Conservation (phyloP, 2,888 invertebrate genomes). For the Penaeus monodon region DNA sequence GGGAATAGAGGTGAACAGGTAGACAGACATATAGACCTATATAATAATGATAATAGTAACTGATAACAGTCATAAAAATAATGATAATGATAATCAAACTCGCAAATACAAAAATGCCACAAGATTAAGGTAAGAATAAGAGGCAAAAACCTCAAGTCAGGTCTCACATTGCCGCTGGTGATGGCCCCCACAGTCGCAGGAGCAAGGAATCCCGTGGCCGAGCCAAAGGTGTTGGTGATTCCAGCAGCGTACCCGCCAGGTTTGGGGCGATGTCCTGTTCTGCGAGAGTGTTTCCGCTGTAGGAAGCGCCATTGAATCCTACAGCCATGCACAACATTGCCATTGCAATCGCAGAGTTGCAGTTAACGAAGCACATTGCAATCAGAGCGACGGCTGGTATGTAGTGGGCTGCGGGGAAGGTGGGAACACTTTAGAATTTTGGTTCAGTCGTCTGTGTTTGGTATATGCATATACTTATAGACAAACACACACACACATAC, state of each 20-base stretch:
- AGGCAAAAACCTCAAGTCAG: background rate
- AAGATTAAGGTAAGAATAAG: background rate
- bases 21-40: too few relatives aligned
- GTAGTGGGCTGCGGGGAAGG: conserved; percentile 17
- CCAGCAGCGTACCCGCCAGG: conserved; percentile 65
- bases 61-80: background rate
- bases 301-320: conserved; percentile 23
- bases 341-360: conserved; percentile 29
- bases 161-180: conserved; percentile 57
- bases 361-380: conserved; percentile 53
- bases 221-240: conserved; percentile 66
- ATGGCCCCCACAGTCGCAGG: conserved; percentile 63
- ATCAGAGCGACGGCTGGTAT: conserved; percentile 36
- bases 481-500: background rate
- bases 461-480: background rate
- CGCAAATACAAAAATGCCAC: background rate
- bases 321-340: conserved; percentile 38
- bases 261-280: conserved; percentile 60
- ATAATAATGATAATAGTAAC: background rate
- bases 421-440: background rate
- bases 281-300: conserved; percentile 36
- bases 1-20: too few relatives aligned
- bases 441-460: background rate
- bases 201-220: conserved; percentile 67
- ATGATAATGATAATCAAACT: background rate